Evolutionary conservation across 2,797 vertebrate genomes (phyloP).

Genomic region (Eptatretus atami): DNA sequence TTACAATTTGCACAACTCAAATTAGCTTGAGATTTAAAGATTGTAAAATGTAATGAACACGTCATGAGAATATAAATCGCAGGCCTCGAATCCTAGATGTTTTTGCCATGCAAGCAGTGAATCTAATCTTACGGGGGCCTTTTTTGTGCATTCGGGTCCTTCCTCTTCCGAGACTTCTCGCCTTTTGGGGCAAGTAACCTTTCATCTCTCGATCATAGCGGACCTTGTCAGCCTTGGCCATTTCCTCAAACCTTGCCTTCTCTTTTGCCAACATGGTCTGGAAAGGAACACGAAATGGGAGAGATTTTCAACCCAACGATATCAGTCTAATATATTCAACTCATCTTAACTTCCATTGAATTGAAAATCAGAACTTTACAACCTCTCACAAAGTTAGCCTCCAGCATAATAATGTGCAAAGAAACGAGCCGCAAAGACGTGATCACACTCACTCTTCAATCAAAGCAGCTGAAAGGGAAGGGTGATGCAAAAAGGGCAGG

Average conservation of each 20-base stretch:
- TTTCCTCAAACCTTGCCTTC: slow-evolving; percentile 59
- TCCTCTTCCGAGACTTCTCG: slow-evolving; percentile 42
- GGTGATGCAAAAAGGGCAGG: no score
- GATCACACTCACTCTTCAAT: background rate
- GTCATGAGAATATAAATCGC: no score
- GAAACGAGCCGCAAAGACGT: background rate
- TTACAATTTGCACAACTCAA: no score
- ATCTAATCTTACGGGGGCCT: slow-evolving; percentile 54
- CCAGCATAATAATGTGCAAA: background rate
- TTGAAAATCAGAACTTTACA: background rate
- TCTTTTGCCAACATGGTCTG: slow-evolving; percentile 75
- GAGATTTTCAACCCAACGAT: no score
- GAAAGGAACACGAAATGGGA: slow-evolving; percentile 8
- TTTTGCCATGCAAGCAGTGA: background rate
- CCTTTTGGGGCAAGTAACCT: slow-evolving; percentile 55
- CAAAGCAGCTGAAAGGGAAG: no score
- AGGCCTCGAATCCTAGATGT: no score
- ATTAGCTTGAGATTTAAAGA: no score
- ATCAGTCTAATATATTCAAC: no score
- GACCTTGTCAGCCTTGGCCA: slow-evolving; percentile 62
- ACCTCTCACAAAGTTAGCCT: background rate
- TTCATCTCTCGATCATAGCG: slow-evolving; percentile 83
- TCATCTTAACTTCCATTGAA: background rate
- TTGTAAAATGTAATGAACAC: no score
- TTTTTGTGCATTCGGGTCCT: slow-evolving; percentile 85